These are phyloP conservation scores for Mythimna lalbum DNA, from an alignment of 2,888 invertebrate species.

Conservation along the genomic window DNA sequence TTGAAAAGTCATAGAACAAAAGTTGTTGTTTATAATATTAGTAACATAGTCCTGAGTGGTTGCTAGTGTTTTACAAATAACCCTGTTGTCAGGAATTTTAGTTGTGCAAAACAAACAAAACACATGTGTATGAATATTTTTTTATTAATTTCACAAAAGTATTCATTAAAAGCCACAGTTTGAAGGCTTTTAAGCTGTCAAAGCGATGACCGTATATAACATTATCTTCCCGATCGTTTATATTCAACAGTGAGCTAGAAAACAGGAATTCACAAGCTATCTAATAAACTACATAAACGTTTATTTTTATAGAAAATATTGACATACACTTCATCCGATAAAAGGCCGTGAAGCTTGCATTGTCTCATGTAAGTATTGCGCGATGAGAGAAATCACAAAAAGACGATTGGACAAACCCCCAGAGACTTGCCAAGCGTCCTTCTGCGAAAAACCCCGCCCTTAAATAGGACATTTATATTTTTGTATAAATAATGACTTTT, in stretches of 20 bases:
- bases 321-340: conserved; percentile 83
- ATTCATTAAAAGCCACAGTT: conserved; percentile 90
- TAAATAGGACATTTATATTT: conserved; percentile 68
- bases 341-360: conserved; percentile 86
- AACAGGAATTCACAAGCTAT: conserved; percentile 86
- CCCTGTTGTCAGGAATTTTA: background rate
- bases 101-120: conserved; percentile 58
- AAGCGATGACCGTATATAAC: conserved; percentile 83
- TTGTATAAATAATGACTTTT: conserved; percentile 86
- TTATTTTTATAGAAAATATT: conserved; percentile 88
- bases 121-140: conserved; percentile 82
- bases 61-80: too few relatives aligned
- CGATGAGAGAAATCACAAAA: conserved; percentile 62
- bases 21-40: too few relatives aligned
- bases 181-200: conserved; percentile 90
- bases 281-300: conserved; percentile 86
- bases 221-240: conserved; percentile 73
- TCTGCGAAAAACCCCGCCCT: conserved; percentile 49
- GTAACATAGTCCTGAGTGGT: too few relatives aligned
- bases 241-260: conserved; percentile 83
- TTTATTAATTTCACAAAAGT: conserved; percentile 91
- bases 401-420: conserved; percentile 21
- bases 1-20: too few relatives aligned
- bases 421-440: conserved; percentile 38
- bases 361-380: conserved; percentile 78